Percentiles rank a stretch among this genome's conserved stretches.
Conservation (phyloP, 2,113 vertebrate genomes). For the Mixornis gularis region DNA sequence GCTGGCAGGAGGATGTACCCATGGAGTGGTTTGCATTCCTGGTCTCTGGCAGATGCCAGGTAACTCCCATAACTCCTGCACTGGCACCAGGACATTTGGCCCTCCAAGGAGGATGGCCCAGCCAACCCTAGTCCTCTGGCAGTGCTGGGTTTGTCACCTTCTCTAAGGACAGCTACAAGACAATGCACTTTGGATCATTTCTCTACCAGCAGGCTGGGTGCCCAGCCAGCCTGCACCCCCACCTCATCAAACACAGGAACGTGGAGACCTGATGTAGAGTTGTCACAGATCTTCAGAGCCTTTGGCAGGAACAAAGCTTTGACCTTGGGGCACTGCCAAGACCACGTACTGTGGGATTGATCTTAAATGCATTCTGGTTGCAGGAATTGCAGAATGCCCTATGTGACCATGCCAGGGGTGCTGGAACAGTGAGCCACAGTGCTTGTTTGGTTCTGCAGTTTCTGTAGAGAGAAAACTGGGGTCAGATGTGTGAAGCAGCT, state of each 20-base stretch:
- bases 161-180: neutral
- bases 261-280: accelerated
- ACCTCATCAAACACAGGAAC: neutral
- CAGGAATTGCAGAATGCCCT: neutral
- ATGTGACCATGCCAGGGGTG: neutral
- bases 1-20: neutral
- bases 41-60: neutral
- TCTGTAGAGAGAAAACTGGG: neutral
- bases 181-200: neutral
- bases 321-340: neutral
- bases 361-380: neutral
- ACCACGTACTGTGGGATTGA: neutral
- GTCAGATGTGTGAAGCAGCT: neutral
- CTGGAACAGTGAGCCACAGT: neutral
- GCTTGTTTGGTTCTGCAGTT: accelerated
- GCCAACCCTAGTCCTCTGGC: neutral
- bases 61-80: neutral
- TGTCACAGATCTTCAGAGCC: neutral
- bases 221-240: neutral
- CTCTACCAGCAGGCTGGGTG: neutral
- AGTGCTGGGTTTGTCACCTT: neutral
- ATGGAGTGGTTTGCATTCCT: neutral
- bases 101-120: neutral
- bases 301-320: neutral
- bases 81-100: neutral